A percentile compares a stretch with the other conserved stretches of the same genome.
Evolutionary conservation across 2,797 vertebrate species (phyloP).

Genomic region (Pseudochaenichthys georgianus): DNA sequence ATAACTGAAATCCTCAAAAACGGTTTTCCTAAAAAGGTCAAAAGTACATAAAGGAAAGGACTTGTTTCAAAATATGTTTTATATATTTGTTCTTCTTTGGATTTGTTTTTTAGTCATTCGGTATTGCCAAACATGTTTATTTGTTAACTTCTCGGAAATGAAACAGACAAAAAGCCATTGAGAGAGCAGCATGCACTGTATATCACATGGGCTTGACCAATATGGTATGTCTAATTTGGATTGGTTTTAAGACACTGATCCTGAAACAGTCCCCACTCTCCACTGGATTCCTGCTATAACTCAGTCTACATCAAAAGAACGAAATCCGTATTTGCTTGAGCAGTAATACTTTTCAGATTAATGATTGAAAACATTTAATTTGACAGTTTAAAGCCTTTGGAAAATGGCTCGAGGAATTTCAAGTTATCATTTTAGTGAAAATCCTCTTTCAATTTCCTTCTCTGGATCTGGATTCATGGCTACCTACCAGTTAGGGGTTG

Average conservation of each 20-base stretch:
- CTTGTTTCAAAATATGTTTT: not conserved
- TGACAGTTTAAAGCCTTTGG: not conserved
- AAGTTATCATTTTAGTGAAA: slow-evolving; percentile 34
- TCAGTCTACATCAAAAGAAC: not conserved
- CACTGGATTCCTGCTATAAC: not conserved
- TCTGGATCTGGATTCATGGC: slow-evolving; percentile 93
- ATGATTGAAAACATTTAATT: not conserved
- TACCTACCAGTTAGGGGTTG: slow-evolving; percentile 91
- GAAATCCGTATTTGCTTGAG: not conserved
- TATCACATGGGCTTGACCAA: slow-evolving; percentile 70
- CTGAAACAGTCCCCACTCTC: not conserved
- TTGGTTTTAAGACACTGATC: slow-evolving; percentile 38
- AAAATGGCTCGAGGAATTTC: slow-evolving; percentile 66
- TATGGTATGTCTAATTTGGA: slow-evolving; percentile 62
- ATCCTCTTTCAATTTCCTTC: slow-evolving; percentile 81
- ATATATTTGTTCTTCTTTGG: no score
- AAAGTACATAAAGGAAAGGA: not conserved
- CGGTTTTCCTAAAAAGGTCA: not conserved
- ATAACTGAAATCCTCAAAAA: not conserved
- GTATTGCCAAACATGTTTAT: not conserved
- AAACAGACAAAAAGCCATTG: slow-evolving; percentile 29
- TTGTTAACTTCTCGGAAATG: not conserved
- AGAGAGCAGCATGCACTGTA: not conserved
- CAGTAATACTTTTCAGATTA: not conserved
- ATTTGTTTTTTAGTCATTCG: not conserved